phyloP scores from a whole-genome alignment of 2,888 invertebrate species.

The Habroteleia sp. region DNA sequence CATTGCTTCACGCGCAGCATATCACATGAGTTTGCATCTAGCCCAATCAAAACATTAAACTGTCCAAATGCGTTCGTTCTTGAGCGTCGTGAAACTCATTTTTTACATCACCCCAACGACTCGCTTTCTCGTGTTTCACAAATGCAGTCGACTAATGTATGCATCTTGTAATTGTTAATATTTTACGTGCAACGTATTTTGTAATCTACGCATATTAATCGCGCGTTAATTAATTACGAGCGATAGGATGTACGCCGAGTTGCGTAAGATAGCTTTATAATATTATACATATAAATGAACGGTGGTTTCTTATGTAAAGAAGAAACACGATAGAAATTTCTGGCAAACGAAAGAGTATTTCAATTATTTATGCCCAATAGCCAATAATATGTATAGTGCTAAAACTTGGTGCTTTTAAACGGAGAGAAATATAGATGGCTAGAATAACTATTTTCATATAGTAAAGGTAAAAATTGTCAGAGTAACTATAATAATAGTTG shows the following conservation, averaged over 20 bases:
- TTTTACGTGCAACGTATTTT: slow-evolving; percentile 22
- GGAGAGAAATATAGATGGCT: too few relatives aligned
- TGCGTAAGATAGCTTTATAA: slow-evolving; percentile 5
- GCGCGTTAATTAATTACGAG: slow-evolving; percentile 33
- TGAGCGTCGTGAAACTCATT: slow-evolving; percentile 33
- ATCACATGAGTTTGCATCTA: slow-evolving; percentile 67
- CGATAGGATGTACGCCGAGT: slow-evolving; percentile 10
- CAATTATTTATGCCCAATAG: too few relatives aligned
- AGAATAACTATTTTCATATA: too few relatives aligned
- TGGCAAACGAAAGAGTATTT: slow-evolving; percentile 1
- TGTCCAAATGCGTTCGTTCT: slow-evolving; percentile 68
- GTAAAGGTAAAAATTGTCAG: too few relatives aligned
- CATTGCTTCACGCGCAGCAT: slow-evolving; percentile 57
- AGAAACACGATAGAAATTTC: slow-evolving; percentile 22
- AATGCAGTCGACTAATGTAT: slow-evolving; percentile 17
- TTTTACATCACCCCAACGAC: slow-evolving; percentile 36
- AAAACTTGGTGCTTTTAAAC: too few relatives aligned
- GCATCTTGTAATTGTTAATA: slow-evolving; percentile 26
- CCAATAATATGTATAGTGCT: too few relatives aligned
- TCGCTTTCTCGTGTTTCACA: slow-evolving; percentile 53
- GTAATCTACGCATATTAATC: slow-evolving; percentile 23
- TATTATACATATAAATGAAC: slow-evolving; percentile 37
- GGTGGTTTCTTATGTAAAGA: slow-evolving; percentile 26
- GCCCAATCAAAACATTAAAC: slow-evolving; percentile 73
- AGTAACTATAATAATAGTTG: too few relatives aligned